phyloP scores from a whole-genome alignment of 2,888 invertebrate species.

The Nomada goodeniana region DNA sequence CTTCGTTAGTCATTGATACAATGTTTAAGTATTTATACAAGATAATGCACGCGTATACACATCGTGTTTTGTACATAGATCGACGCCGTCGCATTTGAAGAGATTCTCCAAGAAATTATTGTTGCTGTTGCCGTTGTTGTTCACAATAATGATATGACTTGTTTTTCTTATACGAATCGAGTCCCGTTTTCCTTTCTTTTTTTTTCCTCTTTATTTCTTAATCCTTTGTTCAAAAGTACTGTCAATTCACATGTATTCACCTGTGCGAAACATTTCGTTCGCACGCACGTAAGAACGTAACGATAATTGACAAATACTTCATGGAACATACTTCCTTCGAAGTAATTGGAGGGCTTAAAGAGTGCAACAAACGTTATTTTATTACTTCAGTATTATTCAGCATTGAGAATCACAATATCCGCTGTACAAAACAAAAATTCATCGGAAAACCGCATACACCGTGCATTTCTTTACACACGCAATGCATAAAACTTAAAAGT shows the following conservation, averaged over 20 bases:
- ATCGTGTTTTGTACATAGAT: conserved; percentile 47
- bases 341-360: conserved; percentile 53
- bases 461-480: conserved; percentile 62
- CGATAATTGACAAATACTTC: conserved; percentile 49
- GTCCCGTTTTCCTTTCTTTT: conserved; percentile 29
- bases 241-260: conserved; percentile 44
- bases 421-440: conserved; percentile 83
- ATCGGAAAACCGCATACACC: conserved; percentile 78
- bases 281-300: conserved; percentile 16
- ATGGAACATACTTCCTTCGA: not conserved
- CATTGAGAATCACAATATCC: conserved; percentile 82
- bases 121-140: not conserved
- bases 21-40: conserved; percentile 36
- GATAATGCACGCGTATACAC: conserved; percentile 30
- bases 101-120: conserved; percentile 18
- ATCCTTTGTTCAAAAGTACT: conserved; percentile 24
- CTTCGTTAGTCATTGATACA: conserved; percentile 26
- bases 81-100: conserved; percentile 28
- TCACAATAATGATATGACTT: conserved; percentile 34
- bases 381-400: conserved; percentile 75
- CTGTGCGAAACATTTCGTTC: conserved; percentile 3
- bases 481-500: conserved; percentile 75
- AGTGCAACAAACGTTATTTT: conserved; percentile 69
- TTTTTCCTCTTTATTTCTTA: conserved; percentile 16
- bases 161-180: conserved; percentile 31